Evolutionary conservation across 2,113 vertebrate genomes (phyloP), one percentile per base, ranked within the genome.

Genomic region (Urocolius indicus): DNA sequence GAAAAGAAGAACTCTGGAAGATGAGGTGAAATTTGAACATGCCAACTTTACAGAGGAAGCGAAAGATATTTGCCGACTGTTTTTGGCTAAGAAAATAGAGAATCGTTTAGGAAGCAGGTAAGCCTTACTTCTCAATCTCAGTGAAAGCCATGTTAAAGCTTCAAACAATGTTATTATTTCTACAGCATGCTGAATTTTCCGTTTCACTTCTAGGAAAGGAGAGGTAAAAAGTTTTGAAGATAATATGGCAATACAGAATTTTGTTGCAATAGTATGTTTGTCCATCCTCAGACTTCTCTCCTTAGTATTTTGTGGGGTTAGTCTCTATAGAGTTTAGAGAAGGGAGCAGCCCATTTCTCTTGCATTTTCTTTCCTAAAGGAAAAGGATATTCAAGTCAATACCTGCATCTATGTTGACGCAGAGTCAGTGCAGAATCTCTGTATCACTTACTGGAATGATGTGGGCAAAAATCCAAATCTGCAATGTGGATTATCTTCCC

Each of bases 31-130:
- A 92, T 99, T 99, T 90, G 93, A 98, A 30, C 96, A 99, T 36
- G 95, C 96, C n/a, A 76, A 66, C 90, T 99, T 99, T 87, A 98
- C 98, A 27, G 94, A 97, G 30, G 97, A 98, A 84, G 94, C 97
- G 0, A 98, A 98, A 93, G 98, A 98, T 27, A 98, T 99, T 79
- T 99, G 99, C 85, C 94, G 69, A 61, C 95, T 98, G 82, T 97
- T 99, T 90, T 97, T 99, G 89, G 98, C 98, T 83, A 99, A 98
- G 98, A 98, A 97, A 58, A 48, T 81, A 30, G 95, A 96, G 54
- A 71, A 97, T n/a, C 98, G 98, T 49, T 98, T 99, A 34, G 98
- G 99, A 84, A 98, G 98, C 98, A 98, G 98, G 99, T 99, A 97
- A 96, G 80, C 16, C 38, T 94, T 80, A 57, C 11, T 87, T 94